Conservation (phyloP, 2,888 invertebrate genomes). For the Furcula furcula region DNA sequence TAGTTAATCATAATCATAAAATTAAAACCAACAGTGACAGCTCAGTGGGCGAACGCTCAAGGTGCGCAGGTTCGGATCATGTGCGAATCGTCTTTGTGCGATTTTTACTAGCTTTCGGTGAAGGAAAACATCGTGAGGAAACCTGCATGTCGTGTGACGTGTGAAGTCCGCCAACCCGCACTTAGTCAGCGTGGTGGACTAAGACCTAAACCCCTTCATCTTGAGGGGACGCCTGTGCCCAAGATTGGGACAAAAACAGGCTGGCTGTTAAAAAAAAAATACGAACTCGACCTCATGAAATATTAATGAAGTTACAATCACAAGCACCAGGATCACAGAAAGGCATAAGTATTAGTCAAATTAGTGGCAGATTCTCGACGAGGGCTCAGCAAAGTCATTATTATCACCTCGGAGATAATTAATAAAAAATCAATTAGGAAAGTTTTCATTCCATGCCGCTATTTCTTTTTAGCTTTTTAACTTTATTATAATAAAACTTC, state of each 20-base stretch:
- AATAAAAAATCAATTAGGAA: conserved; percentile 40
- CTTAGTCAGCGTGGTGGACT: no score
- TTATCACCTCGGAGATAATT: conserved; percentile 25
- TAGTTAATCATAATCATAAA: no score
- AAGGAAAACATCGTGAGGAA: no score
- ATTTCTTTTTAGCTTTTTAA: conserved; percentile 13
- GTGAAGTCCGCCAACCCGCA: no score
- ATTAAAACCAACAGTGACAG: no score
- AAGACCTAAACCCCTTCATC: no score
- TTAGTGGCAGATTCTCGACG: conserved; percentile 22
- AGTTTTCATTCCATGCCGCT: conserved; percentile 37
- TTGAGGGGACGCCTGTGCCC: no score
- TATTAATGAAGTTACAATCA: conserved; percentile 34
- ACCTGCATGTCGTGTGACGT: no score
- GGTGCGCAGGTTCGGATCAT: no score
- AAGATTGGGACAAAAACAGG: background rate
- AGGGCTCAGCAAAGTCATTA: conserved; percentile 23
- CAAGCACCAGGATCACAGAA: conserved; percentile 27
- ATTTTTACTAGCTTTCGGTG: no score
- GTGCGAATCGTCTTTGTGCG: no score
- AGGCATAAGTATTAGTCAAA: conserved; percentile 32
- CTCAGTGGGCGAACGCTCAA: no score
- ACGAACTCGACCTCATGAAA: conserved; percentile 9
- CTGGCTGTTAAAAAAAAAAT: background rate
- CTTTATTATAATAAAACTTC: conserved; percentile 12